A percentile compares a stretch with the other conserved stretches of the same genome.
These are phyloP conservation scores for Trimorus sp. DNA, from an alignment of 2,888 invertebrate genomes.

Conservation along the genomic window DNA sequence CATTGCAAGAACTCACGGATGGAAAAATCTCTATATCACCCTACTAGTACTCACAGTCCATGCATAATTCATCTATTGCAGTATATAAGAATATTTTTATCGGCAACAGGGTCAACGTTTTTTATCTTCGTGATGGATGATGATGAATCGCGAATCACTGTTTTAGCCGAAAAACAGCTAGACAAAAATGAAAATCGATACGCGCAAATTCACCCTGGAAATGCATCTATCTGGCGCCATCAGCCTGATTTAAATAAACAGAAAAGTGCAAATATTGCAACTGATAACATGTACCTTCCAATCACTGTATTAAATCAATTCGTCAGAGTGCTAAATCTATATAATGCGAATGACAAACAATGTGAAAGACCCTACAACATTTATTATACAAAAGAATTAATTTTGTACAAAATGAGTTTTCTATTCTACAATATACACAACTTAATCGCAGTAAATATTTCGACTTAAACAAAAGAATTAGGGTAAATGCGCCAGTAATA, in stretches of 20 bases:
- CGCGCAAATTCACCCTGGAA: slow-evolving; percentile 1
- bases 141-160: slow-evolving; percentile 20
- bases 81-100: slow-evolving; percentile 5
- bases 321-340: too few relatives aligned
- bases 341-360: too few relatives aligned
- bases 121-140: slow-evolving; percentile 24
- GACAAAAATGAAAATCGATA: slow-evolving; percentile 19
- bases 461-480: slow-evolving; percentile 5
- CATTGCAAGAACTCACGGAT: slow-evolving; percentile 1
- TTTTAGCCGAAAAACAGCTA: slow-evolving; percentile 2
- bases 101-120: slow-evolving; percentile 11
- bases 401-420: slow-evolving; percentile 27
- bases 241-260: too few relatives aligned
- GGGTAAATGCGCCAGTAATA: too few relatives aligned
- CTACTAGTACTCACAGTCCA: slow-evolving; percentile 1
- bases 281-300: too few relatives aligned
- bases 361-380: slow-evolving; percentile 21
- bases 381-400: slow-evolving; percentile 25
- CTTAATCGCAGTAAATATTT: slow-evolving; percentile 11
- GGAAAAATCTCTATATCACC: not conserved
- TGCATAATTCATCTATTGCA: slow-evolving; percentile 17
- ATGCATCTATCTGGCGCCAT: not conserved
- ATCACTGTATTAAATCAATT: too few relatives aligned
- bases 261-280: too few relatives aligned
- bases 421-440: slow-evolving; percentile 26